phyloP scores from a whole-genome alignment of 2,888 invertebrate species.

The Ochlodes sylvanus region DNA sequence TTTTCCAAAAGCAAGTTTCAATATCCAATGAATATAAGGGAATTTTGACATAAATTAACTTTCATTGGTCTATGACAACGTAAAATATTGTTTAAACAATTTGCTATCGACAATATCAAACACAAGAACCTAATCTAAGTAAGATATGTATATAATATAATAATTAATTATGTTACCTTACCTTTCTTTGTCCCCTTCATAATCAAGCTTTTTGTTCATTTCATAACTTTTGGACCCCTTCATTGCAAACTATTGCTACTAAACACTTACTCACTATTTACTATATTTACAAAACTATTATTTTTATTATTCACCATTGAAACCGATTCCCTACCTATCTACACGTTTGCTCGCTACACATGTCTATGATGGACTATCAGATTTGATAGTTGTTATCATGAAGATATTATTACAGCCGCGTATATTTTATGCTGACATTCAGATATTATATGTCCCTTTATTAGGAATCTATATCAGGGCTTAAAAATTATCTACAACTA shows the following conservation, averaged over 20 bases:
- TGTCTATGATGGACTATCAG: slow-evolving; percentile 32
- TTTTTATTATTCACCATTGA: slow-evolving; percentile 25
- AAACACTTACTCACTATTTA: not conserved
- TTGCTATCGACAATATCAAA: not conserved
- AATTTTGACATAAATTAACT: too few relatives aligned
- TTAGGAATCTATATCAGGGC: not conserved
- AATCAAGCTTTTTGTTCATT: slow-evolving; percentile 15
- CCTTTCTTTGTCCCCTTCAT: slow-evolving; percentile 28
- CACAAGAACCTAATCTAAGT: not conserved
- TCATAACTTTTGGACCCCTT: slow-evolving; percentile 27
- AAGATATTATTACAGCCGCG: slow-evolving; percentile 19
- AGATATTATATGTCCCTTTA: slow-evolving; percentile 12
- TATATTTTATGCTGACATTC: slow-evolving; percentile 28
- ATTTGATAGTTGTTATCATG: slow-evolving; percentile 37
- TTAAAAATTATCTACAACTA: not conserved
- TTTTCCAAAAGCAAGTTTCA: too few relatives aligned
- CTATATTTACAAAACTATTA: not conserved
- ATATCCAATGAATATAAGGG: too few relatives aligned
- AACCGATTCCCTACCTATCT: not conserved
- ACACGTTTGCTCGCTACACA: slow-evolving; percentile 24
- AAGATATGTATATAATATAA: too few relatives aligned
- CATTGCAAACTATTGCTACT: slow-evolving; percentile 1
- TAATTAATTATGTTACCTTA: slow-evolving; percentile 8
- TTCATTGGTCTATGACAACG: too few relatives aligned
- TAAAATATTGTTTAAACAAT: too few relatives aligned